Evolutionary conservation across 2,888 invertebrate species (phyloP), one percentile per base, ranked within the genome.

Genomic region (Oxycera nigricornis): DNA sequence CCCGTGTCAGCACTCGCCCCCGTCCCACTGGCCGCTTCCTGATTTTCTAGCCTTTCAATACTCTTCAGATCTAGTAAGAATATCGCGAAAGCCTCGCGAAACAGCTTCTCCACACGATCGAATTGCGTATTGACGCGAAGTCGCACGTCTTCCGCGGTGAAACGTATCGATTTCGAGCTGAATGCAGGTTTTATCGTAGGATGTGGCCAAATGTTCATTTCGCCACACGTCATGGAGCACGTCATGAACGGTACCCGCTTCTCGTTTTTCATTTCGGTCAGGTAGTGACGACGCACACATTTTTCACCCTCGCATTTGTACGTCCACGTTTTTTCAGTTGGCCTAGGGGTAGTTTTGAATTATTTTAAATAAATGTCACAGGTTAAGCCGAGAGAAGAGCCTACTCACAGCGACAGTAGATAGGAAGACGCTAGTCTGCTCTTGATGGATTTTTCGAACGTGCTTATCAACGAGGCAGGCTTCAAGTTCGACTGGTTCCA

Each of bases 191-290:
- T 89, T 0, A 91, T 91, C 1, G 92, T 93, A 68, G 94, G 94
- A 83, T 91, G 91, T 30, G 94, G 94, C 94, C 94, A 94, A 28
- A 94, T 87, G 79, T 92, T 91, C 2, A 84, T 81, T 72, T 84
- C 84, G 28, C 92, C 92, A 83, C 94, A 94, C 17, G 92, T 87
- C 89, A 94, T 93, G 80, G 91, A 91, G 85, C 94, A 94, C 6
- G 92, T 92, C 50, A 89, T 88, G 78, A 93, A 86, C 4, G 92
- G 91, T 79, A 90, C 76, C 87, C 88, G 83, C 75, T 82, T 80
- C 78, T 77, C 80, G 80, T 83, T 76, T 57, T 77, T 85, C 80
- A 30, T 86, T 85, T 31, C 84, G 81, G 57, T 86, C 79, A 79
- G 74, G 77, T 79, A 83, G 76, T 82, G 86, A 55, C 87, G 85